Conservation (phyloP, 2,888 invertebrate genomes). For the Sipha maydis region DNA sequence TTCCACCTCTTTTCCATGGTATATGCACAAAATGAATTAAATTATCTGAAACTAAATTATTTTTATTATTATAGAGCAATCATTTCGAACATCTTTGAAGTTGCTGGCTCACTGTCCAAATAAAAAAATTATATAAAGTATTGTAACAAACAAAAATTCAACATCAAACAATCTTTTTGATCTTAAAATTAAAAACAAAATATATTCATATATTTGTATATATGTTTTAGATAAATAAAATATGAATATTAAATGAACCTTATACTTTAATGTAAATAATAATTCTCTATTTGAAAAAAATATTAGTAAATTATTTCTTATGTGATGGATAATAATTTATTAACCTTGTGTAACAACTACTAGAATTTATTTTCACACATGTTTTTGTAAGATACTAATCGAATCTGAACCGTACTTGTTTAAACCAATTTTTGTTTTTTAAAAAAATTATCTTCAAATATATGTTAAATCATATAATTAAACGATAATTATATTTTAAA, state of each 20-base stretch:
- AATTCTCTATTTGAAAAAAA: too few relatives aligned
- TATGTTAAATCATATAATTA: too few relatives aligned
- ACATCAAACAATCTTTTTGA: slow-evolving; percentile 15
- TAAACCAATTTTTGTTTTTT: too few relatives aligned
- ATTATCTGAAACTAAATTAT: not conserved
- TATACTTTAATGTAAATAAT: not conserved
- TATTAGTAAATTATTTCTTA: not conserved
- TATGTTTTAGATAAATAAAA: not conserved
- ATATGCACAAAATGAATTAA: not conserved
- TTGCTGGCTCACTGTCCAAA: not conserved
- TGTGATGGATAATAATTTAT: not conserved
- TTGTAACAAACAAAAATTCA: not conserved
- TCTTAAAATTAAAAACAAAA: not conserved
- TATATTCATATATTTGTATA: not conserved
- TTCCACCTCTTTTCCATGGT: too few relatives aligned
- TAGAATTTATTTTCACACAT: too few relatives aligned
- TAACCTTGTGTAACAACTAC: too few relatives aligned
- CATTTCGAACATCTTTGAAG: slow-evolving; percentile 4
- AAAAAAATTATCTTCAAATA: too few relatives aligned
- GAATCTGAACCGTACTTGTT: too few relatives aligned
- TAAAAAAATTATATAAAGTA: not conserved
- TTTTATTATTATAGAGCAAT: not conserved
- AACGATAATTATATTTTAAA: too few relatives aligned
- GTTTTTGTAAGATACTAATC: too few relatives aligned
- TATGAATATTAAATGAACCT: not conserved